Conservation (phyloP, 2,113 vertebrate species). For the Anarrhichthys ocellatus region DNA sequence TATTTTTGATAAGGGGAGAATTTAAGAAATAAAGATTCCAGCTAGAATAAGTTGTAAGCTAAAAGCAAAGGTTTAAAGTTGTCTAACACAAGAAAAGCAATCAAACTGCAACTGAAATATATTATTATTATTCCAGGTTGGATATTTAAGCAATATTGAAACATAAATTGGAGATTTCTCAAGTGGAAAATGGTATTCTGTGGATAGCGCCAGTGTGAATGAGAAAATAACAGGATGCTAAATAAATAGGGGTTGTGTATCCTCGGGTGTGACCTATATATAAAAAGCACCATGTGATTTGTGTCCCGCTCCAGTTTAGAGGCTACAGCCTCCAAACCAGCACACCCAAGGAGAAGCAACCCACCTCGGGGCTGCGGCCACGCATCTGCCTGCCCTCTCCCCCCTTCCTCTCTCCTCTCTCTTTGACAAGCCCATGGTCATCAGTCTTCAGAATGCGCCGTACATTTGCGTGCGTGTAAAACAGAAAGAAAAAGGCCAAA, state of each 20-base stretch:
- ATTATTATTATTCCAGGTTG: background rate
- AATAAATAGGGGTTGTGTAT: background rate
- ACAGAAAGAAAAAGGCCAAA: background rate
- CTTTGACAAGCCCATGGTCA: conserved; percentile 52
- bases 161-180: conserved; percentile 10
- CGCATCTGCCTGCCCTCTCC: conserved; percentile 52
- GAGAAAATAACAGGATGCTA: background rate
- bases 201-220: background rate
- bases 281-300: conserved; percentile 44
- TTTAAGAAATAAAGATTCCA: background rate
- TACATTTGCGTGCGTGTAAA: conserved; percentile 12
- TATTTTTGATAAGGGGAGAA: background rate
- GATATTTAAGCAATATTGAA: conserved; percentile 22
- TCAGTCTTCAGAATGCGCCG: conserved; percentile 34
- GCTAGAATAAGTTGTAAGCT: background rate
- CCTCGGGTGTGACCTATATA: conserved; percentile 35
- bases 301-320: conserved; percentile 51
- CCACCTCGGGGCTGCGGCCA: conserved; percentile 62
- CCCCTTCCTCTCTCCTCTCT: background rate
- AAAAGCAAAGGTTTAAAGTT: background rate
- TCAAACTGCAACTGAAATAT: conserved; percentile 10
- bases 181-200: background rate
- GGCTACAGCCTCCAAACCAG: conserved; percentile 55
- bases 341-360: conserved; percentile 58
- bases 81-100: conserved; percentile 8